These are phyloP conservation scores for Otus sunia DNA, from an alignment of 2,113 vertebrate species.

Conservation along the genomic window DNA sequence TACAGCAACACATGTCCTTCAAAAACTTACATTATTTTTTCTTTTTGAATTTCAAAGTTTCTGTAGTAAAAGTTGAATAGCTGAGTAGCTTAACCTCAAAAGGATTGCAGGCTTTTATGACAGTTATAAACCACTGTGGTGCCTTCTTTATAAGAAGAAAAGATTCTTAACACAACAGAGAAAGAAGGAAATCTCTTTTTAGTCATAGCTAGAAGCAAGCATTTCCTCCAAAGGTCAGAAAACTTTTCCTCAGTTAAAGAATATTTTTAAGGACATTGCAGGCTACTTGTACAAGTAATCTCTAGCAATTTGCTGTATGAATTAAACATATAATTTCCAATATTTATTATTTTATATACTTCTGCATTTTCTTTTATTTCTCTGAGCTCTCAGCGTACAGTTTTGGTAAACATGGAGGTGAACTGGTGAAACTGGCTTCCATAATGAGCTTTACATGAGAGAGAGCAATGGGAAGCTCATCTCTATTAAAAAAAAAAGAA, in stretches of 20 bases:
- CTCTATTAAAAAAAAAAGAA: background rate
- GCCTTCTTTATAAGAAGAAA: constrained; percentile 87
- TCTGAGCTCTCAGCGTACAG: background rate
- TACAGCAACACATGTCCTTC: constrained; percentile 89
- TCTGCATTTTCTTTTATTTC: constrained; percentile 35
- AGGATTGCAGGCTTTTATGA: constrained; percentile 86
- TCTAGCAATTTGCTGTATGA: constrained; percentile 73
- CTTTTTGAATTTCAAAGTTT: constrained; percentile 90
- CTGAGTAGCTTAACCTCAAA: constrained; percentile 88
- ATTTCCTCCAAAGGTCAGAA: constrained; percentile 87
- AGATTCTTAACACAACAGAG: constrained; percentile 86
- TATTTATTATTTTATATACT: constrained; percentile 52
- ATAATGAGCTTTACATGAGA: constrained; percentile 43
- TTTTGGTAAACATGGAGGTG: constrained; percentile 58
- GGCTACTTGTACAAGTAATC: constrained; percentile 76
- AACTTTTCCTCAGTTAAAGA: constrained; percentile 84
- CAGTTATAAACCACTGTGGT: constrained; percentile 87
- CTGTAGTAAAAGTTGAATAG: constrained; percentile 87
- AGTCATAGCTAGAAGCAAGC: constrained; percentile 86
- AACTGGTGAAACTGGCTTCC: background rate
- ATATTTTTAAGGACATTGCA: constrained; percentile 80
- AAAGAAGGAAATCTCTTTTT: constrained; percentile 85
- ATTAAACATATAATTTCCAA: constrained; percentile 71
- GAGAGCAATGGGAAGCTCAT: background rate
- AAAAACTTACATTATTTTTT: constrained; percentile 90